Percentiles rank a stretch among this genome's conserved stretches.
Conservation (phyloP, 2,113 vertebrate genomes). For the Aldabrachelys gigantea region DNA sequence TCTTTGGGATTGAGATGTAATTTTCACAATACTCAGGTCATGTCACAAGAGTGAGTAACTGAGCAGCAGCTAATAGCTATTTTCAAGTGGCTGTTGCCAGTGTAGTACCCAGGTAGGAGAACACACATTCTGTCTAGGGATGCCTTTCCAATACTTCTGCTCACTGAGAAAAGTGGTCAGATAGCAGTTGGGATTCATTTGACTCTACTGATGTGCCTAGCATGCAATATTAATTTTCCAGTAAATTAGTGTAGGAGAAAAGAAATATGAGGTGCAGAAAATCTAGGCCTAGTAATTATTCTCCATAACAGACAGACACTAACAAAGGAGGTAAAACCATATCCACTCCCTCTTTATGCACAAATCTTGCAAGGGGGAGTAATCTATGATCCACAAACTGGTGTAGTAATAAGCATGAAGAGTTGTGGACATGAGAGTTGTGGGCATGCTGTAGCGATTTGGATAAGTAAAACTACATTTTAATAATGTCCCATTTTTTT, state of each 20-base stretch:
- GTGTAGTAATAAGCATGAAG: background rate
- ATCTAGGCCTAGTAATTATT: background rate
- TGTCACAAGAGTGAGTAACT: background rate
- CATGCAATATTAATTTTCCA: background rate
- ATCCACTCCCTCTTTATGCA: background rate
- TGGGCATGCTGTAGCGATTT: background rate
- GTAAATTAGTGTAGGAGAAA: background rate
- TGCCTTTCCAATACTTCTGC: background rate
- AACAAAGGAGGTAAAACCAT: background rate
- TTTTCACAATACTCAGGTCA: background rate
- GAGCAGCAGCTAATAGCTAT: background rate
- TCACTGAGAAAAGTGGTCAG: background rate
- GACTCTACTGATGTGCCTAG: background rate
- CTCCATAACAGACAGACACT: background rate
- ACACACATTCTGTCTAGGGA: accelerated
- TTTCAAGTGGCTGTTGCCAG: background rate
- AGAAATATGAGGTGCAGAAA: background rate
- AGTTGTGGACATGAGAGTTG: background rate
- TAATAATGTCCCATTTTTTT: background rate
- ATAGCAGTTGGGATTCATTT: background rate
- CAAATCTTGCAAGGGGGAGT: background rate
- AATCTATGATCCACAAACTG: background rate
- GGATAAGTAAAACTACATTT: background rate
- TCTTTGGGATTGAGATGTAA: background rate
- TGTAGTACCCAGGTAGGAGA: background rate